Percentiles rank a stretch among this genome's conserved stretches.
Conservation (phyloP, 2,797 vertebrate genomes). For the Distichodus sexfasciatus region DNA sequence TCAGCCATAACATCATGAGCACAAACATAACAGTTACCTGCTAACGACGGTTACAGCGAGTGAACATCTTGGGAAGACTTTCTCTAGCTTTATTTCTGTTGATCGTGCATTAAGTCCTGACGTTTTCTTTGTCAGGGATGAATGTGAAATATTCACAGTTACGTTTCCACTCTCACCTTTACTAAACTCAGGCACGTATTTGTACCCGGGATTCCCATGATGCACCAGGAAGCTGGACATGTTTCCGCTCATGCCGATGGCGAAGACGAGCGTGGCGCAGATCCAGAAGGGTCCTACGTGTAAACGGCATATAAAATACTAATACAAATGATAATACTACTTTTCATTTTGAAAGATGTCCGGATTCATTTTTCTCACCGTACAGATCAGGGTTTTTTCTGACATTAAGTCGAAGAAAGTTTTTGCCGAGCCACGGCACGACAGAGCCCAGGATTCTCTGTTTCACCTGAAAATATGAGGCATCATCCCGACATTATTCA, state of each 20-base stretch:
- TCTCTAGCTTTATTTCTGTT: no score
- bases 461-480: conserved; percentile 85
- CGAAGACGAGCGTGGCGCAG: conserved; percentile 94
- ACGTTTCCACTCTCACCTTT: conserved; percentile 91
- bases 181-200: conserved; percentile 89
- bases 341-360: neutral
- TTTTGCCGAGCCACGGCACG: conserved; percentile 90
- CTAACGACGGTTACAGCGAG: neutral
- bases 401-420: conserved; percentile 90
- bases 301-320: conserved; percentile 10
- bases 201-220: conserved; percentile 75
- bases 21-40: no score
- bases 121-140: no score
- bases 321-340: neutral
- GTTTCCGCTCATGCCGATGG: conserved; percentile 94
- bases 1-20: no score
- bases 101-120: no score
- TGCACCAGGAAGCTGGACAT: conserved; percentile 87
- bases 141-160: no score
- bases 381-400: conserved; percentile 95
- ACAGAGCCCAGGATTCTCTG: conserved; percentile 92
- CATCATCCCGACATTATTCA: no score
- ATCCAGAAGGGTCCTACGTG: conserved; percentile 96
- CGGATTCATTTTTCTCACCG: conserved; percentile 68
- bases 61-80: neutral